phyloP scores from a whole-genome alignment of 2,888 invertebrate genomes.

The Hydrotaea diabolus region DNA sequence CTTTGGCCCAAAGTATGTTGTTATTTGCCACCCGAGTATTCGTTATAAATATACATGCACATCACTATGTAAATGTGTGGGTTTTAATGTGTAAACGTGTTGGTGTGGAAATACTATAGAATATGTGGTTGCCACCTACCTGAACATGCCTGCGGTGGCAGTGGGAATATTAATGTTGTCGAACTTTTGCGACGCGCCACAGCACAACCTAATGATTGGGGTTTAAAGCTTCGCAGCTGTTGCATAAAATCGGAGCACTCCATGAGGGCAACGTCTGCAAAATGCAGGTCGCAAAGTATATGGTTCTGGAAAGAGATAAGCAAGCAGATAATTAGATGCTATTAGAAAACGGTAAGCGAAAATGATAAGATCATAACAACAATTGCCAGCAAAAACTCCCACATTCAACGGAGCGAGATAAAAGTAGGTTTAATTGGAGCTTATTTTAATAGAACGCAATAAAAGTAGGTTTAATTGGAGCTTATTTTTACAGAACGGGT shows the following conservation, averaged over 20 bases:
- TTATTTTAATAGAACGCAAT: too few species aligned
- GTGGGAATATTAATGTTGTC: slow-evolving; percentile 95
- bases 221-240: slow-evolving; percentile 96
- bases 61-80: not conserved
- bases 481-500: not conserved
- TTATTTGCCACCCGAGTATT: not conserved
- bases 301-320: slow-evolving; percentile 84
- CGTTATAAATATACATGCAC: not conserved
- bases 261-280: slow-evolving; percentile 97
- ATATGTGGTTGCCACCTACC: slow-evolving; percentile 82
- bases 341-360: not conserved
- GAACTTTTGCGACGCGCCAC: slow-evolving; percentile 96
- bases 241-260: slow-evolving; percentile 99
- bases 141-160: slow-evolving; percentile 96
- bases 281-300: slow-evolving; percentile 97
- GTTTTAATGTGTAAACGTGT: not conserved
- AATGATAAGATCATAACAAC: not conserved
- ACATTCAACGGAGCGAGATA: not conserved
- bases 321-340: too few species aligned
- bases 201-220: slow-evolving; percentile 96
- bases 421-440: not conserved
- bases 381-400: not conserved
- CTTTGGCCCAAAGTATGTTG: not conserved
- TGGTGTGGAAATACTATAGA: not conserved
- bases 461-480: too few species aligned